These are phyloP conservation scores for Pogonocichla stellata DNA, from an alignment of 2,113 vertebrate species.

Conservation along the genomic window DNA sequence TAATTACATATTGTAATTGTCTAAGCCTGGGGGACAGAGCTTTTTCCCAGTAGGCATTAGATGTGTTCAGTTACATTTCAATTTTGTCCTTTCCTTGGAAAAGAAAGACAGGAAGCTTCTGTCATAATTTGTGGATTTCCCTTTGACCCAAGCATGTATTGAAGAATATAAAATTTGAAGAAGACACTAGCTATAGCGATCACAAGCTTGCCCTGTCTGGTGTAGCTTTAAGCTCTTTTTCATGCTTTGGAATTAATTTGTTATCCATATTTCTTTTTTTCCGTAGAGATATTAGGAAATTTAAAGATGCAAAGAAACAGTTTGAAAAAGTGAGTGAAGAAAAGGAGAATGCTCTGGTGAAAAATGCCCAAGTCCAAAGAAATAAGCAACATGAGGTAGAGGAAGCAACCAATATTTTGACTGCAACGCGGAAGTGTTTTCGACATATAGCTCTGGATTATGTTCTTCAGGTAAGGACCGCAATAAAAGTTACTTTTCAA, in stretches of 20 bases:
- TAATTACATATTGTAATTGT: not conserved
- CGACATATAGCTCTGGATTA: slow-evolving; percentile 96
- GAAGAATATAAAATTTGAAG: not conserved
- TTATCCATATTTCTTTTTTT: not conserved
- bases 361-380: slow-evolving; percentile 93
- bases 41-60: not conserved
- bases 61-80: not conserved
- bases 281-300: slow-evolving; percentile 91
- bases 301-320: slow-evolving; percentile 98
- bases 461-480: slow-evolving; percentile 86
- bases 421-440: slow-evolving; percentile 95
- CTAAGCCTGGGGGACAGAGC: not conserved
- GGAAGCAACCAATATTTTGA: slow-evolving; percentile 92
- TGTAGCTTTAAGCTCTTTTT: not conserved
- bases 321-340: slow-evolving; percentile 99
- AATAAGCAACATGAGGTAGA: slow-evolving; percentile 97
- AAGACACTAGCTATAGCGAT: not conserved
- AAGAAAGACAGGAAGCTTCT: not conserved
- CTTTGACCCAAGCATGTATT: not conserved
- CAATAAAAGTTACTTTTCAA: not conserved
- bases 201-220: fast-evolving
- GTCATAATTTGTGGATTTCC: not conserved
- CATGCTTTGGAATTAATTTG: not conserved
- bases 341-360: slow-evolving; percentile 92
- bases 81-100: not conserved